Evolutionary conservation across 2,888 invertebrate species (phyloP), one percentile per base, ranked within the genome.

Genomic region (Drosophila subsilvestris): DNA sequence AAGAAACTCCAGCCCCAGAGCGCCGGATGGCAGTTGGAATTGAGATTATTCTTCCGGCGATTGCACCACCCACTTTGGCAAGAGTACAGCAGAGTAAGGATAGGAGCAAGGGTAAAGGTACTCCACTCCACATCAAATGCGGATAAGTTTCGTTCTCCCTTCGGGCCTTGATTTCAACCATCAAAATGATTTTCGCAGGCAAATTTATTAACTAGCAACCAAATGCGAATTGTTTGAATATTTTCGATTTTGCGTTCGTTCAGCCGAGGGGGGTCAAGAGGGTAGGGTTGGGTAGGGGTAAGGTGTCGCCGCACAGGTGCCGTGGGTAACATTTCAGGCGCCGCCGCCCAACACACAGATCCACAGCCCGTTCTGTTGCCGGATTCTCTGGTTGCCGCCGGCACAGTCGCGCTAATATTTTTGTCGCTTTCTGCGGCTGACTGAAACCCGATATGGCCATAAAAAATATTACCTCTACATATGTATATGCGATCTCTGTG

Each of bases 181-280:
- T 88, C 89, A 74, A 86, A 85, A 88, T 86, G 85, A 89, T 84
- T 84, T 88, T 88, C 79, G 79, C 85, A 84, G 79, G 73, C 89
- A 88, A 88, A 89, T 89, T 87, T 85, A 78, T 89, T 87, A 86
- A 85, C 89, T 87, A 89, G 85, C 85, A 85, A 78, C 71, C 88
- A 85, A 85, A 85, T 85, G 89, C 78, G 89, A 85, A 85, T 85
- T 85, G 89, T 85, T 85, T 77, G 89, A 85, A 89, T 84, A 85
- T 84, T 88, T 88, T 87, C 75, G 65, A 58, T 79, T 69, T 87
- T 66, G 56, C 8, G 12, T 20, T 20, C 20, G 20, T 20, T 2
- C 20, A 20, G 20, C 20, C 2, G 43, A 14, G 48, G 45, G n/a
- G 44, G 47, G 20, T 3, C 2, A 27, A 14, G 48, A 32, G n/a